Evolutionary conservation across 2,113 vertebrate genomes (phyloP).

Genomic region (Sinocyclocheilus rhinocerous): DNA sequence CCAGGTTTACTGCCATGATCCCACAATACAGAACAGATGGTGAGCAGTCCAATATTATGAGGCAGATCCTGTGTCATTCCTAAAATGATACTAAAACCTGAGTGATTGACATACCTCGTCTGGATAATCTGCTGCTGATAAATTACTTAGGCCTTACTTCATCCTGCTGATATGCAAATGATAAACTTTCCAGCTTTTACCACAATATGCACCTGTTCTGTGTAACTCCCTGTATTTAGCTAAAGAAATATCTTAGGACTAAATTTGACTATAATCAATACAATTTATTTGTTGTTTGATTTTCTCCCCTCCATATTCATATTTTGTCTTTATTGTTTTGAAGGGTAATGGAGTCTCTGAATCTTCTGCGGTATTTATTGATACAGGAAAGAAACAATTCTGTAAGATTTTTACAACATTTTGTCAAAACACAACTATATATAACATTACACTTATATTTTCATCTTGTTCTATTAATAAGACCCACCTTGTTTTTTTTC

Average conservation of each 20-base stretch:
- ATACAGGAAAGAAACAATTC: slow-evolving; percentile 80
- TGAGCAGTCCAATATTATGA: slow-evolving; percentile 39
- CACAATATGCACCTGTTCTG: not conserved
- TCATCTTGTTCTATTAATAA: not conserved
- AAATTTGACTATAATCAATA: not conserved
- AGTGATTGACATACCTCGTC: slow-evolving; percentile 48
- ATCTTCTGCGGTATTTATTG: slow-evolving; percentile 88
- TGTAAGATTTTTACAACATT: slow-evolving; percentile 32
- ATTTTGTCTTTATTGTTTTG: slow-evolving; percentile 29
- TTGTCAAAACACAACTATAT: not conserved
- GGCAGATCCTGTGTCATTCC: slow-evolving; percentile 55
- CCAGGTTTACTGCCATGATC: slow-evolving; percentile 51
- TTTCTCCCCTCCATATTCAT: not conserved
- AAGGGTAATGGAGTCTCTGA: slow-evolving; percentile 93
- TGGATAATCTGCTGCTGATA: slow-evolving; percentile 48
- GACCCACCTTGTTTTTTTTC: slow-evolving; percentile 5
- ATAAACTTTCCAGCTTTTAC: not conserved
- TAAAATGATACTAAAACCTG: slow-evolving; percentile 52
- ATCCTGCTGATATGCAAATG: slow-evolving; percentile 9
- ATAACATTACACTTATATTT: not conserved
- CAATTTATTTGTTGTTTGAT: not conserved
- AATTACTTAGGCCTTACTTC: slow-evolving; percentile 40
- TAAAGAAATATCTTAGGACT: not conserved
- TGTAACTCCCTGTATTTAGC: not conserved
- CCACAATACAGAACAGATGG: slow-evolving; percentile 47